Percentiles rank a stretch among this genome's conserved stretches.
Evolutionary conservation across 2,888 invertebrate genomes (phyloP).

Genomic region (Anarsia innoxiella): DNA sequence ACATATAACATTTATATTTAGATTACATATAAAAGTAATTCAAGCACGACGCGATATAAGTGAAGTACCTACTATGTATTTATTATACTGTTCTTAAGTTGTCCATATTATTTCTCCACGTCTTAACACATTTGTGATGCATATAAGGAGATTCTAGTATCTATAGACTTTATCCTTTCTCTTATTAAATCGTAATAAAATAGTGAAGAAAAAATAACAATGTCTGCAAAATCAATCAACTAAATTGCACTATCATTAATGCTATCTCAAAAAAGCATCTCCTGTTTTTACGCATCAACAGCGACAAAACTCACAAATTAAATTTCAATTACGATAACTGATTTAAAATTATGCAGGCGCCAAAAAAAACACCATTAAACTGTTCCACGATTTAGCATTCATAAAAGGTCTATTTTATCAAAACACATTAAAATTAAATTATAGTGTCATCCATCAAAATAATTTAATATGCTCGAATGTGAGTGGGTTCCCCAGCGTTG

Average conservation of each 20-base stretch:
- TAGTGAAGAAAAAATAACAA: neutral
- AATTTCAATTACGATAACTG: slow-evolving; percentile 22
- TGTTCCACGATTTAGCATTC: slow-evolving; percentile 37
- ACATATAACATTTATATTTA: too few relatives aligned
- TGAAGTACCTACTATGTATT: too few relatives aligned
- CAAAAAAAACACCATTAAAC: slow-evolving; percentile 28
- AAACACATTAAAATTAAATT: slow-evolving; percentile 71
- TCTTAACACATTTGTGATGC: too few relatives aligned
- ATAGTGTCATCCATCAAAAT: slow-evolving; percentile 65
- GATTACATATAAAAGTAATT: too few relatives aligned
- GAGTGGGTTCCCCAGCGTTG: slow-evolving; percentile 16
- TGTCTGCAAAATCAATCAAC: slow-evolving; percentile 24
- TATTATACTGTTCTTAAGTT: too few relatives aligned
- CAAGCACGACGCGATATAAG: too few relatives aligned
- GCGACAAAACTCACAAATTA: slow-evolving; percentile 23
- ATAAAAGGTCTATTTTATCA: slow-evolving; percentile 55
- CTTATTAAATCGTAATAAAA: too few relatives aligned
- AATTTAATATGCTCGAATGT: slow-evolving; percentile 59
- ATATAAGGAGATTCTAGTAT: too few relatives aligned
- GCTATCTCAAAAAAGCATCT: slow-evolving; percentile 19
- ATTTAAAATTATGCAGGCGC: slow-evolving; percentile 21
- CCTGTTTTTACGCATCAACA: slow-evolving; percentile 20
- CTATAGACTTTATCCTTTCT: too few relatives aligned
- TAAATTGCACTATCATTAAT: slow-evolving; percentile 21
- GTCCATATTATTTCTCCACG: too few relatives aligned